phyloP scores from a whole-genome alignment of 2,113 vertebrate species.

The Neotragus moschatus region DNA sequence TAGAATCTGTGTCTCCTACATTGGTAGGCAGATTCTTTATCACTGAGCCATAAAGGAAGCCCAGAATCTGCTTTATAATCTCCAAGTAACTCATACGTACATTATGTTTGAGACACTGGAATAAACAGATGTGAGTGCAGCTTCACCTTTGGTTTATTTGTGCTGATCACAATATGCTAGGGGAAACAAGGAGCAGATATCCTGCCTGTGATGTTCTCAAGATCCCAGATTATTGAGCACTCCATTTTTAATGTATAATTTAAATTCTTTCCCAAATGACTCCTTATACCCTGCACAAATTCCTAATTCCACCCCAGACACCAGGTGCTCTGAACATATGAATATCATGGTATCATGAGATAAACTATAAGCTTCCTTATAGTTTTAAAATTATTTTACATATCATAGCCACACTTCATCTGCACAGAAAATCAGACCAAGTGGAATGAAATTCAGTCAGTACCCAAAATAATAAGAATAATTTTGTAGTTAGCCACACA shows the following conservation, averaged over 20 bases:
- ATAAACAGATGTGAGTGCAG: background rate
- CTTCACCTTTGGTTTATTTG: background rate
- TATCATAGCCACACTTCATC: background rate
- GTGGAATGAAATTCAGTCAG: slow-evolving; percentile 11
- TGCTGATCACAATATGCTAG: background rate
- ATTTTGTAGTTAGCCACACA: background rate
- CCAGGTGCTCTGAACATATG: background rate
- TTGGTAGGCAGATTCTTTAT: background rate
- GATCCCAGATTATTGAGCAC: background rate
- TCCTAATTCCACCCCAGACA: background rate
- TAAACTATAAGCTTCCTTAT: background rate
- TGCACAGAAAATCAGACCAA: background rate
- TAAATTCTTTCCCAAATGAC: background rate
- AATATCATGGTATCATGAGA: background rate
- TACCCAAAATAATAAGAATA: background rate
- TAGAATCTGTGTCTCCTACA: background rate
- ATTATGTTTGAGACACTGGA: background rate
- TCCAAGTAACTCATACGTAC: background rate
- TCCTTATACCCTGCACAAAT: background rate
- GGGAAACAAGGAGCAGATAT: background rate
- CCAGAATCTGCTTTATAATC: background rate
- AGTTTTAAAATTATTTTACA: slow-evolving; percentile 22
- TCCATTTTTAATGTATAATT: background rate
- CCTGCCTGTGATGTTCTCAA: background rate
- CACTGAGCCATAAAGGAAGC: background rate